Conservation (phyloP, 2,888 invertebrate genomes). For the Aspidiotus destructor region DNA sequence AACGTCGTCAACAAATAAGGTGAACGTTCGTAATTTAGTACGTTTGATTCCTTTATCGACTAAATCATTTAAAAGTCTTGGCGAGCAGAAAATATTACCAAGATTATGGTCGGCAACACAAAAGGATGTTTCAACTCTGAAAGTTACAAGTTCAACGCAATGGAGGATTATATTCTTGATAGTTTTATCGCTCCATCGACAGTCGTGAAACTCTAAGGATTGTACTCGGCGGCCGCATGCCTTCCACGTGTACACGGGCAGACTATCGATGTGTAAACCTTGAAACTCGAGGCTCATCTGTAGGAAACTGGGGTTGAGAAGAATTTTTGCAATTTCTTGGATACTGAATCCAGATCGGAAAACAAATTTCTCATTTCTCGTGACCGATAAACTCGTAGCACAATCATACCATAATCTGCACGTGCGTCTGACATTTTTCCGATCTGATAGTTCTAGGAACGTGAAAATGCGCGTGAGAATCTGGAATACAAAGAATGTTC, state of each 20-base stretch:
- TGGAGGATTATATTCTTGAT: neutral
- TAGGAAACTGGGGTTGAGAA: neutral
- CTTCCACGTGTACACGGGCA: neutral
- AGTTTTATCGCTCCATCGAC: neutral
- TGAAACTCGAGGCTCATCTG: constrained; percentile 1
- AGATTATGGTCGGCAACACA: neutral
- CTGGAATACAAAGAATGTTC: neutral
- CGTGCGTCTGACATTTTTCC: neutral
- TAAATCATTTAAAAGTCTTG: neutral
- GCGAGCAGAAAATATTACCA: neutral
- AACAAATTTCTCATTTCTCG: neutral
- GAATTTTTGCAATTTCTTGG: constrained; percentile 5
- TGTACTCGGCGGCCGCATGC: neutral
- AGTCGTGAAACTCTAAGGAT: neutral
- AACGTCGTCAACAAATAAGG: neutral
- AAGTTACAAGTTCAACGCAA: neutral
- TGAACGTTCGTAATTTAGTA: neutral
- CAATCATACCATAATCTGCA: neutral
- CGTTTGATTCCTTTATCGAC: neutral
- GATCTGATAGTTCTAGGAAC: neutral
- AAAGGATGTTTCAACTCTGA: neutral
- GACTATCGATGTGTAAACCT: neutral
- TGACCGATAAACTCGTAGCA: neutral
- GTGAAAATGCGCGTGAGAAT: neutral
- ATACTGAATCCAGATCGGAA: neutral